Evolutionary conservation across 2,797 vertebrate species (phyloP), one percentile per base, ranked within the genome.

Genomic region (Macroramphosus scolopax): DNA sequence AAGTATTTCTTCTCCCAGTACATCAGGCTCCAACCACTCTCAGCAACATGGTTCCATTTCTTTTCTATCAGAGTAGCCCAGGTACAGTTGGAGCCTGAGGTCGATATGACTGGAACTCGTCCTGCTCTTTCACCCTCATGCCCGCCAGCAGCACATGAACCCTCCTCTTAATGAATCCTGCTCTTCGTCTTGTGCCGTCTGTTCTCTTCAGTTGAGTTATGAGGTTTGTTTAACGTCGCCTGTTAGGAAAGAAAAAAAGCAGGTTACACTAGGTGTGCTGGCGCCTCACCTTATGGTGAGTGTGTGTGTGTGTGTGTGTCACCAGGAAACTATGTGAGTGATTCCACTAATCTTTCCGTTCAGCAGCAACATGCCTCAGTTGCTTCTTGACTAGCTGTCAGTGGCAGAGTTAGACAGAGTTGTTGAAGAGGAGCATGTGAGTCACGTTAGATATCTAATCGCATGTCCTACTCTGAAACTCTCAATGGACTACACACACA

Each of bases 251-350:
- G 20, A 22, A 22, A 22, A 22, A 22, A 6, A 22, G 20, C 20
- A 22, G 20, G 20, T 22, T 22, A 6, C 6, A 22, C 20, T 22
- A 63, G 45, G 61, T 58, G 68, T 64, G 55, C 33, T 54, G 31
- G 17, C 24, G 37, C 54, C 36, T 57, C 58, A 32, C 32, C 39
- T 25, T 24, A 13, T 66, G 41, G 30, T 28, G 30, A 1, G 28
- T 8, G 35, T 22, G 38, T 45, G 53, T 24, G 26, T 5, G 8
- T 36, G 53, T 36, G 50, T 18, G 75, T 52, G 25, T 58, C 59
- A 68, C 58, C 71, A 59, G 55, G 51, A 63, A 81, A 45, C 46
- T 80, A 68, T 80, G 68, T 41, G 46, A 63, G 69, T 41, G 37
- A 70, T 34, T 51, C 8, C 1, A 53, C 55, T 54, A 22, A 64